A percentile compares a stretch with the other conserved stretches of the same genome.
phyloP scores from a whole-genome alignment of 2,797 vertebrate genomes.

The Karalla daura region DNA sequence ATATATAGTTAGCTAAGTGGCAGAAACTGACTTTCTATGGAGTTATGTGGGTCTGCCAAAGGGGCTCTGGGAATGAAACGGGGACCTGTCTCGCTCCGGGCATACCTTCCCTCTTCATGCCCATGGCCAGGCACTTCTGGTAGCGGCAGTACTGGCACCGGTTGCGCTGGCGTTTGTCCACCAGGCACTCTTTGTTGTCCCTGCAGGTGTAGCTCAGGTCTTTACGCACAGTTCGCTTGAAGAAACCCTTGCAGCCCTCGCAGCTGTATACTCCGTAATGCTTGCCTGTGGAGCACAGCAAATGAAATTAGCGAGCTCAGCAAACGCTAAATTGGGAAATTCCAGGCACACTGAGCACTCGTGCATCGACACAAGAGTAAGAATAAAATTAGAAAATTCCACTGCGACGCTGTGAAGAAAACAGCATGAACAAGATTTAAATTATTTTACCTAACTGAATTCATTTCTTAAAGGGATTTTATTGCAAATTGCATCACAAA shows the following conservation, averaged over 20 bases:
- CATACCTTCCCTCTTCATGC: conserved; percentile 98
- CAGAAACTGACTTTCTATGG: too few relatives aligned
- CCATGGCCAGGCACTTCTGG: conserved; percentile 97
- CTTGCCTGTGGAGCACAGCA: conserved; percentile 86
- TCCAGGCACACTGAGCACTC: too few relatives aligned
- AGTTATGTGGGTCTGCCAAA: conserved; percentile 14
- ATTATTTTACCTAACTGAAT: too few relatives aligned
- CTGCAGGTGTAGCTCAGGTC: conserved; percentile 97
- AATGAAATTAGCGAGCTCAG: too few relatives aligned
- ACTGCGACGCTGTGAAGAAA: too few relatives aligned
- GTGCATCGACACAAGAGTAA: too few relatives aligned
- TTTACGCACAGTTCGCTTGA: conserved; percentile 96
- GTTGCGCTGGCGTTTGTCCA: conserved; percentile 97
- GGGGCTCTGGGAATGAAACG: conserved; percentile 13
- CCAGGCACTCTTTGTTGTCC: conserved; percentile 95
- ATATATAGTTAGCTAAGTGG: too few relatives aligned
- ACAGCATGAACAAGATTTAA: too few relatives aligned
- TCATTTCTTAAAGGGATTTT: too few relatives aligned
- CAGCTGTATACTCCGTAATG: conserved; percentile 97
- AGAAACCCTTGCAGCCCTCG: conserved; percentile 97
- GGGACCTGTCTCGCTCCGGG: conserved; percentile 11
- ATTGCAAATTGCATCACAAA: too few relatives aligned
- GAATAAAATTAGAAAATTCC: too few relatives aligned
- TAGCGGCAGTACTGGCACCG: conserved; percentile 96
- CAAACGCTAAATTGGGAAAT: too few relatives aligned